Percentiles rank a stretch among this genome's conserved stretches.
Conservation (phyloP, 2,113 vertebrate genomes). For the Malurus melanocephalus region DNA sequence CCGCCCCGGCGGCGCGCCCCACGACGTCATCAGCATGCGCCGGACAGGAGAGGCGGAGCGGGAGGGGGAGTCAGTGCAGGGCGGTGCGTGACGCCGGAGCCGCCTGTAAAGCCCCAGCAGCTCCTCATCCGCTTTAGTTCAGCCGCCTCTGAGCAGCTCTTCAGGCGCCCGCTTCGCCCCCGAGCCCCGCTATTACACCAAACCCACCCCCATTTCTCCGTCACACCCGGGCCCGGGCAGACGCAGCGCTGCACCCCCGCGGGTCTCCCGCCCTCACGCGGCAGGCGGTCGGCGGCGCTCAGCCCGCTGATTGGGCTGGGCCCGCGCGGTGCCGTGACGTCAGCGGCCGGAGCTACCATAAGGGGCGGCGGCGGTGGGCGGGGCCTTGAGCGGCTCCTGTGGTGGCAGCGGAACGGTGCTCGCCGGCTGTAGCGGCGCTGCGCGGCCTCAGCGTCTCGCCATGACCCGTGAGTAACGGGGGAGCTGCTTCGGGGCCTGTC, state of each 20-base stretch:
- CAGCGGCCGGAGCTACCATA: rapidly evolving
- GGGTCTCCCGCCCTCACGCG: rapidly evolving
- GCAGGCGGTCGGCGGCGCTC: background rate
- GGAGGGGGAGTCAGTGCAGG: rapidly evolving
- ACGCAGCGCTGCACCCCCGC: rapidly evolving
- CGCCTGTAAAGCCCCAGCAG: rapidly evolving
- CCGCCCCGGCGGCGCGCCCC: background rate
- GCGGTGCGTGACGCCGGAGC: no score
- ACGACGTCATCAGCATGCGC: background rate
- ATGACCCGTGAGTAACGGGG: slow-evolving; percentile 1
- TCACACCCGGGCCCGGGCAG: rapidly evolving
- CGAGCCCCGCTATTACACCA: no score
- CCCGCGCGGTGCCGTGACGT: background rate
- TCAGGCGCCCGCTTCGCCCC: rapidly evolving
- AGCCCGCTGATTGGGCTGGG: background rate
- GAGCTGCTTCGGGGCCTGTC: rapidly evolving
- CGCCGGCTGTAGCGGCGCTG: rapidly evolving
- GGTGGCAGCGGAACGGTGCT: rapidly evolving
- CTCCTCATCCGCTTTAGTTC: background rate
- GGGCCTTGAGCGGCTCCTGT: rapidly evolving
- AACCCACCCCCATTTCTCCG: rapidly evolving
- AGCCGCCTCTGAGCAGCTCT: background rate
- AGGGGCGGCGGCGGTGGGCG: rapidly evolving
- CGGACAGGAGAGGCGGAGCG: no score
- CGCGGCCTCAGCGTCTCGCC: background rate